Evolutionary conservation across 2,797 vertebrate species (phyloP), one percentile per base, ranked within the genome.

Genomic region (Hoplostethus atlanticus): DNA sequence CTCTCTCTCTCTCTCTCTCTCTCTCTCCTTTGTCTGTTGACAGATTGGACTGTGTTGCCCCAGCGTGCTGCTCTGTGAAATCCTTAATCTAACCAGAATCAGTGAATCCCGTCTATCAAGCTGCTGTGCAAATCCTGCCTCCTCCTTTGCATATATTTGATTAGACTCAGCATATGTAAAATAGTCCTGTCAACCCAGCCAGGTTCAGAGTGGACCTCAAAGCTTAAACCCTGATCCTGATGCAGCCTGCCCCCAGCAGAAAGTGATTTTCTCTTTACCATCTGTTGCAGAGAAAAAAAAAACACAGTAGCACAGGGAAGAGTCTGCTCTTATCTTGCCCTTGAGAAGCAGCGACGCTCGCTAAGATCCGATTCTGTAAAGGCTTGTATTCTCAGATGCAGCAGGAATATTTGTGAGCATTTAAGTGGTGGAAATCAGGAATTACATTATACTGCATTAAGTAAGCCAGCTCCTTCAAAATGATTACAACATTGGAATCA

Each of bases 191-290:
- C 85, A 75, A 89, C 84, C 84, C 80, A 69, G 36, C 66, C 84
- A 86, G 84, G 87, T 89, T 87, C 71, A 79, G 69, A 78, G 74
- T 74, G 87, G 89, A 89, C 87, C 86, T 90, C 78, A 62, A 71
- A 87, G 90, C 89, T 91, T 88, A 90, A 91, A 87, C 89, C 83
- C 76, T 88, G 87, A 92, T 87, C 90, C 86, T 13, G 75, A 65
- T 79, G 82, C 83, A 82, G 79, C 79, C 73, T 71, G 81, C 86
- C 76, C 68, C 72, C 61, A 81, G 86, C 83, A 81, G 79, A 87
- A 87, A 90, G 83, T 71, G 89, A 89, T 93, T 92, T 91, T 89
- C 79, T 85, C 73, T 85, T 79, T 62, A 78, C 90, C 92, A 94
- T 93, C 91, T 94, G 92, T 86, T 89, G 77, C 84, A 81, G 71